Conservation (phyloP, 2,888 invertebrate species). For the Agriopis leucophaearia region DNA sequence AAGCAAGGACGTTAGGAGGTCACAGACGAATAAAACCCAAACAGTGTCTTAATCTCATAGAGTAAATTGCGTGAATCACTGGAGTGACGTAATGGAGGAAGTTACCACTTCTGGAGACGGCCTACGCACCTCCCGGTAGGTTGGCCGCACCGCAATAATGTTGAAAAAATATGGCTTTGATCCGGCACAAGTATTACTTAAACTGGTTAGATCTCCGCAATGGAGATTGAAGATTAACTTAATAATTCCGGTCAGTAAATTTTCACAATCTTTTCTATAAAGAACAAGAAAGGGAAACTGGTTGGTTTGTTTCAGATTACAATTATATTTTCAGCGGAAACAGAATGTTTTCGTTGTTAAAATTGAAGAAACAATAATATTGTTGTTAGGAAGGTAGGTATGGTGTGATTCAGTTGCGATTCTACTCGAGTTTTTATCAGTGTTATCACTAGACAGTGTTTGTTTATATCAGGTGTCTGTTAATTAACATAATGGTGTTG, state of each 20-base stretch:
- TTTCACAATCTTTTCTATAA: constrained; percentile 48
- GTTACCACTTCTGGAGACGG: constrained; percentile 73
- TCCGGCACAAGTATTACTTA: constrained; percentile 60
- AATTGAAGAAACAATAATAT: constrained; percentile 2
- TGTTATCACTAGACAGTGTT: constrained; percentile 29
- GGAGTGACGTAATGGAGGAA: constrained; percentile 82
- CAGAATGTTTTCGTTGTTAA: constrained; percentile 21
- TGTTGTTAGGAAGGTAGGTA: background rate
- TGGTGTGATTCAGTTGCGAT: background rate
- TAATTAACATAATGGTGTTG: constrained; percentile 73
- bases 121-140: constrained; percentile 74
- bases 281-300: constrained; percentile 38
- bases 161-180: constrained; percentile 66
- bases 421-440: constrained; percentile 28
- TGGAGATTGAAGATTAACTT: constrained; percentile 58
- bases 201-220: constrained; percentile 60
- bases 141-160: constrained; percentile 59
- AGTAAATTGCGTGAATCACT: constrained; percentile 75
- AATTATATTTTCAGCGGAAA: constrained; percentile 37
- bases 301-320: constrained; percentile 36
- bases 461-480: constrained; percentile 46
- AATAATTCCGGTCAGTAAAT: constrained; percentile 57
- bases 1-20: constrained; percentile 70
- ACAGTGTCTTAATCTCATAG: constrained; percentile 63
- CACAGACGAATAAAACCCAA: constrained; percentile 61